Conservation (phyloP, 2,113 vertebrate genomes). For the Rhineura floridana region DNA sequence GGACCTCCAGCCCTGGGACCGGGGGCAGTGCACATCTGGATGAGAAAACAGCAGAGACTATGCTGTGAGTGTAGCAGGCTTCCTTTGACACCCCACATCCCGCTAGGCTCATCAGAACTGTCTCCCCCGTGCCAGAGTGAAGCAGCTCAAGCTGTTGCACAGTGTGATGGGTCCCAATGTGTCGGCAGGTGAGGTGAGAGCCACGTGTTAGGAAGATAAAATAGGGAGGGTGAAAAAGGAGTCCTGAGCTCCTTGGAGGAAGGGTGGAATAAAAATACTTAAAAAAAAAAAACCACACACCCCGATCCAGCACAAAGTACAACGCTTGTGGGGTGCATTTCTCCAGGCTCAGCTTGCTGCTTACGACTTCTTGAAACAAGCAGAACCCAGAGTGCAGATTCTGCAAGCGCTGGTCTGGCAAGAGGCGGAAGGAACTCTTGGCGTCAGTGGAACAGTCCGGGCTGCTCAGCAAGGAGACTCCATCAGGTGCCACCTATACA, state of each 20-base stretch:
- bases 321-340: neutral
- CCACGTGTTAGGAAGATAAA: neutral
- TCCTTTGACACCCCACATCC: neutral
- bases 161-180: neutral
- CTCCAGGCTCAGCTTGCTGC: neutral
- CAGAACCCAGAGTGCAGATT: constrained; percentile 23
- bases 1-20: neutral
- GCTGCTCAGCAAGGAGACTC: neutral
- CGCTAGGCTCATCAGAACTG: neutral
- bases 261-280: too few relatives aligned
- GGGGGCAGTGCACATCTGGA: constrained; percentile 30
- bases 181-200: neutral
- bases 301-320: constrained; percentile 8
- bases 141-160: neutral
- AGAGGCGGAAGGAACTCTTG: constrained; percentile 25
- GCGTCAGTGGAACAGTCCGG: neutral
- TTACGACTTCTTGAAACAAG: neutral
- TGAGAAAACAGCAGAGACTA: neutral
- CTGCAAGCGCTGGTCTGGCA: constrained; percentile 35
- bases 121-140: neutral
- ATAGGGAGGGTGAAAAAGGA: too few relatives aligned
- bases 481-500: constrained; percentile 2
- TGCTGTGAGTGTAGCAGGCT: neutral
- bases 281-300: neutral
- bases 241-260: neutral